phyloP scores from a whole-genome alignment of 2,888 invertebrate genomes.

The Tenthredo notha region DNA sequence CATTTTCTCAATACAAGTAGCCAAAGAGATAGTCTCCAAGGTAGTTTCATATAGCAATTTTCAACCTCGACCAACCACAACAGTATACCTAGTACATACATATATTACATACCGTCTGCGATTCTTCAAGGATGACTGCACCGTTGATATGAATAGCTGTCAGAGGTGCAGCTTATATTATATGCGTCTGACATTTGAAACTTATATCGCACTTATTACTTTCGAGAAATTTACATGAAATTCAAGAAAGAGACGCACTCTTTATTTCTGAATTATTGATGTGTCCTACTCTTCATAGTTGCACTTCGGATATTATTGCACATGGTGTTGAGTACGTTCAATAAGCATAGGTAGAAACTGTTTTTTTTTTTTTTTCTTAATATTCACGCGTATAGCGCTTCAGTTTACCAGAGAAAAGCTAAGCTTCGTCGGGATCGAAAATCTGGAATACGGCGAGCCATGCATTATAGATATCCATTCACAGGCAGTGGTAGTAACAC shows the following conservation, averaged over 20 bases:
- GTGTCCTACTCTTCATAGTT: background rate
- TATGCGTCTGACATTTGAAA: background rate
- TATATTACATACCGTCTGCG: background rate
- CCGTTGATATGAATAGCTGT: background rate
- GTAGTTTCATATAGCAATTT: background rate
- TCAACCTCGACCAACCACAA: background rate
- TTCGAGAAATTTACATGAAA: background rate
- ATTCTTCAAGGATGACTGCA: background rate
- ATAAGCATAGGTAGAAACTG: background rate
- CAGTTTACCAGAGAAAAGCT: slow-evolving; percentile 45
- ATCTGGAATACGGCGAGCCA: slow-evolving; percentile 69
- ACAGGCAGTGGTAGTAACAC: slow-evolving; percentile 57
- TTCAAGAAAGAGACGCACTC: background rate
- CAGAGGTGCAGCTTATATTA: background rate
- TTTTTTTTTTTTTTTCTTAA: background rate
- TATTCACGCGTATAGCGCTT: slow-evolving; percentile 8
- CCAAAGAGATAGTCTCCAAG: background rate
- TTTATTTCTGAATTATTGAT: background rate
- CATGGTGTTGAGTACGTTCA: background rate
- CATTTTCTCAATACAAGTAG: background rate
- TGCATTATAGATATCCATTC: slow-evolving; percentile 73
- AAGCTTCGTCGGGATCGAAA: slow-evolving; percentile 65
- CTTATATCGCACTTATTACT: background rate
- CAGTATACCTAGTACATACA: background rate
- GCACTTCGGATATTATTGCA: background rate